These are phyloP conservation scores for Eulemur coronatus DNA, from an alignment of 2,797 vertebrate species.

Conservation along the genomic window DNA sequence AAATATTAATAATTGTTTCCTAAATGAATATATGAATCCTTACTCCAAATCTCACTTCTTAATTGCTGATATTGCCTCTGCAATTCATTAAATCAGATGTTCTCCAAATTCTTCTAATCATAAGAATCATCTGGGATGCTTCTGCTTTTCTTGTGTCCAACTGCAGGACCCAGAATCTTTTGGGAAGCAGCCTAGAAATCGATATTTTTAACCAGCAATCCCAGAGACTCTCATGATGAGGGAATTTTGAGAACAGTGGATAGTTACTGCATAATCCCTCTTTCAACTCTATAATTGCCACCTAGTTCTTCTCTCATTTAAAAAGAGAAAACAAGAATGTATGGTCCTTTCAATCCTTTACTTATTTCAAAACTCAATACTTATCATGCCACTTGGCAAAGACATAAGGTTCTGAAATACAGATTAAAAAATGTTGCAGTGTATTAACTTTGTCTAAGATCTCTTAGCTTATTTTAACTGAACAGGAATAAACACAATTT, in stretches of 20 bases:
- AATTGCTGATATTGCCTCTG: not conserved
- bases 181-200: not conserved
- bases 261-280: not conserved
- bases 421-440: not conserved
- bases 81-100: not conserved
- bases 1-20: not conserved
- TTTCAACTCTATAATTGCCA: not conserved
- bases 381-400: not conserved
- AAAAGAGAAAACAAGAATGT: not conserved
- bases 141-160: not conserved
- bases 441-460: not conserved
- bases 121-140: not conserved
- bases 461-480: not conserved
- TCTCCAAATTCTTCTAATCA: not conserved
- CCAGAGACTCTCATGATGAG: not conserved
- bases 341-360: not conserved
- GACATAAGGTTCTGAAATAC: not conserved
- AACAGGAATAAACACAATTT: not conserved
- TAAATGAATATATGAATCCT: not conserved
- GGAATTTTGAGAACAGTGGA: not conserved
- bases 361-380: not conserved
- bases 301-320: not conserved
- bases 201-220: constrained; percentile 51
- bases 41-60: not conserved
- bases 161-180: not conserved